Evolutionary conservation across 2,888 invertebrate species (phyloP).

Genomic region (Idaea aversata): DNA sequence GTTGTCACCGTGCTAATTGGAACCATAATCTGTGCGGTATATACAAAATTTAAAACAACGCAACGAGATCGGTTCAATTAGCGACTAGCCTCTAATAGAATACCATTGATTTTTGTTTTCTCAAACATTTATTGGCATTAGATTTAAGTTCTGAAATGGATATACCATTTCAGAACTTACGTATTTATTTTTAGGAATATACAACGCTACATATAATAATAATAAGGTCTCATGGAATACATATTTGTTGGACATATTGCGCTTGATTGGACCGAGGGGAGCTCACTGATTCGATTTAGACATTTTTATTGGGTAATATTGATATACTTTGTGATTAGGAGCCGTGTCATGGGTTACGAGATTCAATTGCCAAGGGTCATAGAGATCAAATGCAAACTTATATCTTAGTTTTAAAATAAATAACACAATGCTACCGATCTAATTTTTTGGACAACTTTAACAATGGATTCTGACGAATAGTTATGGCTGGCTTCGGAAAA

Average conservation of each 20-base stretch:
- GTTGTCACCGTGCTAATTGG: conserved; percentile 12
- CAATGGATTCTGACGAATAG: neutral
- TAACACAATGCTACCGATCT: conserved; percentile 2
- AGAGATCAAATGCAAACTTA: conserved; percentile 19
- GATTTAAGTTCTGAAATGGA: neutral
- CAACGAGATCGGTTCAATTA: conserved; percentile 17
- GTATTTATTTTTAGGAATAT: neutral
- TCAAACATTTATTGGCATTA: conserved; percentile 5
- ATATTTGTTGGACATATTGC: conserved; percentile 42
- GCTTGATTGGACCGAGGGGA: conserved; percentile 61
- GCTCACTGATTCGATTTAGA: conserved; percentile 66
- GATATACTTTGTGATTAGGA: conserved; percentile 67
- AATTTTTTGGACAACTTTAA: conserved; percentile 7
- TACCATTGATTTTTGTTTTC: neutral
- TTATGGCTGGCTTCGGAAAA: neutral
- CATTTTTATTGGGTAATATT: conserved; percentile 72
- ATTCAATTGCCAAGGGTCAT: conserved; percentile 54
- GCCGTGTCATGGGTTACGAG: conserved; percentile 47
- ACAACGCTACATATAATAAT: conserved; percentile 11
- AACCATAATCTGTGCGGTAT: conserved; percentile 14
- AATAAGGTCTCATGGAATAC: conserved; percentile 33
- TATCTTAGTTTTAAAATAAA: conserved; percentile 9
- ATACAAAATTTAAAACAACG: conserved; percentile 6
- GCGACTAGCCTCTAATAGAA: conserved; percentile 13
- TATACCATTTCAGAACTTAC: too few relatives aligned